A percentile compares a stretch with the other conserved stretches of the same genome.
phyloP scores from a whole-genome alignment of 2,113 vertebrate genomes.

The Plecturocebus donacophilus region DNA sequence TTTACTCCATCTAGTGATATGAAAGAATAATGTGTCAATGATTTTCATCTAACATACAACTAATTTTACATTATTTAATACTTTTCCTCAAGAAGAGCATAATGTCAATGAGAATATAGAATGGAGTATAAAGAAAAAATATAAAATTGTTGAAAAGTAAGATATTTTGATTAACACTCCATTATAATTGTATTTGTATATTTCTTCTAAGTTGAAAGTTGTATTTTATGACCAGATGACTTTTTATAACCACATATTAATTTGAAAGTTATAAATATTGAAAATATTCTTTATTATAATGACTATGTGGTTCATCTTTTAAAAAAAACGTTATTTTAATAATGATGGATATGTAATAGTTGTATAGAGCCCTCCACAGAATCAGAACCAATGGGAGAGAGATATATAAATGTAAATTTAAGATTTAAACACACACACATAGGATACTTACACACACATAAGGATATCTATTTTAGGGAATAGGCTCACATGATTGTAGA shows the following conservation, averaged over 20 bases:
- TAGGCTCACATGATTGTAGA: background rate
- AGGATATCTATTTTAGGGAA: background rate
- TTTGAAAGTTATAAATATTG: background rate
- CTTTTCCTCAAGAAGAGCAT: constrained; percentile 59
- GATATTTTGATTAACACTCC: background rate
- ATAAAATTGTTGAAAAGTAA: background rate
- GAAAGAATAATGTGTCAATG: constrained; percentile 38
- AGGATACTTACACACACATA: background rate
- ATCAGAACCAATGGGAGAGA: background rate
- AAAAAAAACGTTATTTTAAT: background rate
- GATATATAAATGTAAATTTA: background rate
- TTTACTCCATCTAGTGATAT: constrained; percentile 50
- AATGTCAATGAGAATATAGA: constrained; percentile 54
- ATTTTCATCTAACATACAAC: constrained; percentile 51
- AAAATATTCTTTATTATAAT: background rate
- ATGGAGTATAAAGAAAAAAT: background rate
- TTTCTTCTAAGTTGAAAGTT: background rate
- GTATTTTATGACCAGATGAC: constrained; percentile 2
- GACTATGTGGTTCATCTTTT: background rate
- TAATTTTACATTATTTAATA: constrained; percentile 63
- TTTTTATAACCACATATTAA: background rate
- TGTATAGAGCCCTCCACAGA: background rate
- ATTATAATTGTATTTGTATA: background rate
- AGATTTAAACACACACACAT: background rate
- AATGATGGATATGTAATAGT: background rate